These are phyloP conservation scores for Lepidotrigona ventralis DNA, from an alignment of 1,140 invertebrate genomes.

Conservation along the genomic window DNA sequence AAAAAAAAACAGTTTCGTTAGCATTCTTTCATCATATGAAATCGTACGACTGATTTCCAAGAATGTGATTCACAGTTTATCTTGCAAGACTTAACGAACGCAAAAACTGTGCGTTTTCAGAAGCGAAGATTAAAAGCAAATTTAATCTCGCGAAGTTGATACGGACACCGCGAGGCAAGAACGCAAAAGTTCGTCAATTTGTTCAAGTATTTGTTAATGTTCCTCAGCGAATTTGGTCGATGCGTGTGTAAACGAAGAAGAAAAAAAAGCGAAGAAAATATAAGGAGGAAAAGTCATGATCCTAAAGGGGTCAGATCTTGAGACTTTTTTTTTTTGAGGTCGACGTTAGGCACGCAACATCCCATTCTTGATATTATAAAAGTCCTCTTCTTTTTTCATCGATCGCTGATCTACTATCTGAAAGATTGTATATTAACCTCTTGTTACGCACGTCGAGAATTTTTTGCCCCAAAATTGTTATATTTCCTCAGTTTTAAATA, in stretches of 20 bases:
- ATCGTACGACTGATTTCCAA: neutral
- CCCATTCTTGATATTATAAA: constrained; percentile 3
- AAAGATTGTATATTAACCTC: neutral
- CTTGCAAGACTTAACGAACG: neutral
- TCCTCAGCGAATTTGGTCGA: constrained; percentile 8
- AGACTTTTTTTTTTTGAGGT: neutral
- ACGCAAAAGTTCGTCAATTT: neutral
- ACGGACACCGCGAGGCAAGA: neutral
- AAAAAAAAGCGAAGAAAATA: neutral
- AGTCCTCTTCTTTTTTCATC: neutral
- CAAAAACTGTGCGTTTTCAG: too few relatives aligned
- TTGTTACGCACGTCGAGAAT: neutral
- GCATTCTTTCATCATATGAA: neutral
- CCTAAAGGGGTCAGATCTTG: constrained; percentile 1
- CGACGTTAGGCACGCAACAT: neutral
- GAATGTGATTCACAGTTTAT: neutral
- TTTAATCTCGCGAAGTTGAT: neutral
- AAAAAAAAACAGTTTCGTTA: neutral
- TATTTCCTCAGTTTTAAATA: too few relatives aligned
- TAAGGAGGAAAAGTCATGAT: neutral
- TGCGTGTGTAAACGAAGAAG: neutral
- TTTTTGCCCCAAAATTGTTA: too few relatives aligned
- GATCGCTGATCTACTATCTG: neutral
- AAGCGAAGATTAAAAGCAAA: neutral
- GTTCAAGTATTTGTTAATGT: neutral